Evolutionary conservation across 2,888 invertebrate species (phyloP).

Genomic region (Cosmia pyralina): DNA sequence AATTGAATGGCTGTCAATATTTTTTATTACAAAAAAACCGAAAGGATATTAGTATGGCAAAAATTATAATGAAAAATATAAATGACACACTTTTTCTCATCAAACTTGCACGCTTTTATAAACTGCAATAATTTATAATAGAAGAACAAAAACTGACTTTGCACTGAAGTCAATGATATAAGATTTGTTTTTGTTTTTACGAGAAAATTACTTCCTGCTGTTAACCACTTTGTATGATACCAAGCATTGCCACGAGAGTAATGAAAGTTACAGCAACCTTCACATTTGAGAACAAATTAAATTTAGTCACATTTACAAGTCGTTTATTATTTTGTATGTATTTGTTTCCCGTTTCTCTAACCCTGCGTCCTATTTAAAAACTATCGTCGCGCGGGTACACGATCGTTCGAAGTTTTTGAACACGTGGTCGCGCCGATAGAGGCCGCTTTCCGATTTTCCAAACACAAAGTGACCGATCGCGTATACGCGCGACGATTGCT

Average conservation of each 20-base stretch:
- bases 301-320: constrained; percentile 82
- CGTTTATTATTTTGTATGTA: constrained; percentile 61
- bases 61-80: constrained; percentile 8
- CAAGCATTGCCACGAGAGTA: constrained; percentile 22
- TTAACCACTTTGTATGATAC: constrained; percentile 40
- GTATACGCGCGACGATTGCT: no score
- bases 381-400: no score
- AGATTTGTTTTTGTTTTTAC: background rate
- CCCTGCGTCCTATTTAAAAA: no score
- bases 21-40: no score
- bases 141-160: constrained; percentile 1
- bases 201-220: constrained; percentile 19
- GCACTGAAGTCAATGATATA: constrained; percentile 42
- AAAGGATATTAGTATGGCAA: background rate
- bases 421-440: no score
- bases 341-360: constrained; percentile 19
- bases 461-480: no score
- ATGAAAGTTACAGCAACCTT: constrained; percentile 73
- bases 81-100: background rate
- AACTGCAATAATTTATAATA: background rate
- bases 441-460: no score
- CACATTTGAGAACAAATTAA: constrained; percentile 85
- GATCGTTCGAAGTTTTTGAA: no score
- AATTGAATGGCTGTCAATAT: background rate
- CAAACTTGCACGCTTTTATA: background rate